Evolutionary conservation across 2,888 invertebrate species (phyloP), one percentile per base, ranked within the genome.

Genomic region (Drosophila crucigera): DNA sequence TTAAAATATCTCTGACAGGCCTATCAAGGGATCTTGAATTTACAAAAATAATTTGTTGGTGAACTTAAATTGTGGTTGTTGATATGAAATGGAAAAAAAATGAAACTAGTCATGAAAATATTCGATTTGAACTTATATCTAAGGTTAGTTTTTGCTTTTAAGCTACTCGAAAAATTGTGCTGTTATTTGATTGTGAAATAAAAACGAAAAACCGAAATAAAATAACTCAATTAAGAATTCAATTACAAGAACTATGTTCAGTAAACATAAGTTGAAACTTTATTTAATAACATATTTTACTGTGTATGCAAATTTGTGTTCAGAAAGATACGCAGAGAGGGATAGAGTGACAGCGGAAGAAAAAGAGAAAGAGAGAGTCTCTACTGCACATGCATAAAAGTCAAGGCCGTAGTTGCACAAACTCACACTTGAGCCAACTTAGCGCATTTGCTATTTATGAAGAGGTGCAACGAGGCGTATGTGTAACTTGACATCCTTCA

Each of bases 401-500:
- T 41, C 61, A 73, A 62, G 66, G 74, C 53, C 58, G 53, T 22
- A 35, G 31, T 55, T 19, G 28, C 16, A 37, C 37, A n/a, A 30
- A 31, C 9, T 22, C 33, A 37, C 43, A 59, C 64, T 64, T 22
- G 25, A 64, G 47, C 11, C 14, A 22, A 30, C 30, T 22, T 19
- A 52, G 30, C 35, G 7, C 28, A 67, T 54, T 66, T 53, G 6
- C 28, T 14, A 14, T 43, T 16, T 53, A 30, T 22, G 9, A n/a
- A 19, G 14, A 22, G 53, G 31, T 41, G 19, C 43, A 69, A 76
- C 59, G 64, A 25, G 68, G 61, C 85, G 86, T 72, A 70, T 74
- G 80, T 55, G 73, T 56, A 70, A 73, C 80, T 76, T 80, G 74
- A 80, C 83, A 71, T 85, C 83, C 70, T 75, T 80, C 68, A 80